Conservation (phyloP, 2,888 invertebrate genomes). For the Hydraecia micacea region DNA sequence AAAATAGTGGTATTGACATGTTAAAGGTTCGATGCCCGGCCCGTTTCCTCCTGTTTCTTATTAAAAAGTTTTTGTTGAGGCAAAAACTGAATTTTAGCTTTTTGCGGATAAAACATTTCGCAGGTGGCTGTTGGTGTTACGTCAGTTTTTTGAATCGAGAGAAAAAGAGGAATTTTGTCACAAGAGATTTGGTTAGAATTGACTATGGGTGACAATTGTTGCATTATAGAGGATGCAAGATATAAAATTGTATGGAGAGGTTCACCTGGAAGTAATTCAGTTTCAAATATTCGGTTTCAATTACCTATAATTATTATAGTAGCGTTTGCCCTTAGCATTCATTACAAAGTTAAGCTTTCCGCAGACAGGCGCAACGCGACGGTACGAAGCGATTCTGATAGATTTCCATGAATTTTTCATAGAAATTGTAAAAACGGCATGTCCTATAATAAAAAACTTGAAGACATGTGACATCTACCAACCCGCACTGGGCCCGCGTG, state of each 20-base stretch:
- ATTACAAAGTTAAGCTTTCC: too few relatives aligned
- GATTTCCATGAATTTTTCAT: too few relatives aligned
- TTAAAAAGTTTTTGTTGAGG: constrained; percentile 74
- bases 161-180: constrained; percentile 27
- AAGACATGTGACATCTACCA: too few relatives aligned
- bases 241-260: background rate
- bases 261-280: background rate
- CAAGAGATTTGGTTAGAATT: constrained; percentile 1
- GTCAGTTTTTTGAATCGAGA: constrained; percentile 45
- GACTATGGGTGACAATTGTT: background rate
- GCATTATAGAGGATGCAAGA: background rate
- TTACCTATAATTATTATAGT: too few relatives aligned
- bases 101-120: constrained; percentile 57
- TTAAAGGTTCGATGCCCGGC: constrained; percentile 85
- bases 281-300: background rate
- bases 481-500: too few relatives aligned
- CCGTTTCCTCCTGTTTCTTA: constrained; percentile 80
- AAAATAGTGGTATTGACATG: constrained; percentile 87
- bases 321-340: too few relatives aligned
- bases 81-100: constrained; percentile 72
- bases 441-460: too few relatives aligned
- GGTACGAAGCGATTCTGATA: too few relatives aligned
- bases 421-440: too few relatives aligned
- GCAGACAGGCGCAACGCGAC: too few relatives aligned
- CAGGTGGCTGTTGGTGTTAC: constrained; percentile 66